Base-by-base conservation (phyloP, 2,797 vertebrate genomes). In the Lemur catta region DNA sequence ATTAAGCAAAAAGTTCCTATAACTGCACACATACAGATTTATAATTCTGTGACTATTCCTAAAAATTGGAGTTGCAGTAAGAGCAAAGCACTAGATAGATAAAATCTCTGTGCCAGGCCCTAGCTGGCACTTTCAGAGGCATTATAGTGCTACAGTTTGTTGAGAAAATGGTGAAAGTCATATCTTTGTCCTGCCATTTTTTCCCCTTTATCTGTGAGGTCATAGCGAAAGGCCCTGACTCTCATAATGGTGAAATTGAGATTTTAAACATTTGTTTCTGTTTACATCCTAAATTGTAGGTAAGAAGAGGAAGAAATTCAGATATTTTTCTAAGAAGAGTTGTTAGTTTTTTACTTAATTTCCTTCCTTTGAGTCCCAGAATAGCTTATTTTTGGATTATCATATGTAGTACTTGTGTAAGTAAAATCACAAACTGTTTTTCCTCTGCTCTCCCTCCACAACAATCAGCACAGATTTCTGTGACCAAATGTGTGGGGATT, bases 231-330 rank as follows among this genome's bases (percentile, higher is more conserved):
- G 82, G 89, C 30, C 46, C 33, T 67, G 82, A 59, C 7, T 74
- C 26, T 72, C 28, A 35, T 72, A 61, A 26, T 50, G 30, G 41
- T 82, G 75, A 74, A 94, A 93, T 41, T 72, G 71, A 84, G 35
- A 48, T 93, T 84, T 87, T 93, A 87, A 67, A 79, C n/a, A 67
- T 95, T 81, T 28, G 9, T 76, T 93, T 78, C 30, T 79, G 7
- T 93, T 91, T 88, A 69, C 11, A 55, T 61, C 35, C 84, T 10
- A 46, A 87, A 80, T 57, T 4, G 55, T 48, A 74, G 57, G 33
- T 88, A 75, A 88, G 35, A 79, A 28, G 50, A 95, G 71, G 33
- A 82, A 38, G 67, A 84, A 35, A 89, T 46, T 59, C 69, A 84
- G 65, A 50, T 85, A 63, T 14, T 82, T 96, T 93, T 93, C 41